Conservation (phyloP, 2,113 vertebrate genomes). For the Corythoichthys intestinalis region DNA sequence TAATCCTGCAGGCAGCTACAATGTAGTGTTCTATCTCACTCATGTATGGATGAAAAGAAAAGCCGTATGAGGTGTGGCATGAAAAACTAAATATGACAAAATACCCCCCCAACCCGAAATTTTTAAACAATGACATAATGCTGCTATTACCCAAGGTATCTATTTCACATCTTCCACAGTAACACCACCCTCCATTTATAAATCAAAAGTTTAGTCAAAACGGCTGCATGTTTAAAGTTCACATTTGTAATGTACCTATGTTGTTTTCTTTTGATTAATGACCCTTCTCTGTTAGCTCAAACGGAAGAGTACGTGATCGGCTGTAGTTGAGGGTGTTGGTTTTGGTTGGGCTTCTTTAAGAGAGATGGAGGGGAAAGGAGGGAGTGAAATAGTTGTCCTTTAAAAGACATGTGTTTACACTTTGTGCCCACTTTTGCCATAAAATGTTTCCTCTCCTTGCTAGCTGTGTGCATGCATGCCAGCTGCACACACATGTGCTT, state of each 20-base stretch:
- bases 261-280: slow-evolving; percentile 46
- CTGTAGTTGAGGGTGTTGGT: slow-evolving; percentile 11
- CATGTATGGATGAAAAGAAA: too few species aligned
- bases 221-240: slow-evolving; percentile 30
- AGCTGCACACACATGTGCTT: not conserved
- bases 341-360: slow-evolving; percentile 30
- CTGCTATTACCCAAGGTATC: not conserved
- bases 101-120: not conserved
- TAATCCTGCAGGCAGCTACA: too few species aligned
- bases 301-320: slow-evolving; percentile 42
- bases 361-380: slow-evolving; percentile 42
- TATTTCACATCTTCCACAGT: not conserved
- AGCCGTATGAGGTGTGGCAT: not conserved
- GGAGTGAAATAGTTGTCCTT: slow-evolving; percentile 52
- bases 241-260: slow-evolving; percentile 17
- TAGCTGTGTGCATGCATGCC: slow-evolving; percentile 9
- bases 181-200: not conserved
- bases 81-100: not conserved
- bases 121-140: not conserved
- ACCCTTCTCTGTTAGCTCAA: slow-evolving; percentile 27
- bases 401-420: slow-evolving; percentile 70
- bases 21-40: too few species aligned
- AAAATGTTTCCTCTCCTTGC: slow-evolving; percentile 56
- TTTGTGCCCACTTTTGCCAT: slow-evolving; percentile 62
- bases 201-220: slow-evolving; percentile 23